Base-by-base conservation (phyloP, 1,140 invertebrate species). In the Battus philenor region DNA sequence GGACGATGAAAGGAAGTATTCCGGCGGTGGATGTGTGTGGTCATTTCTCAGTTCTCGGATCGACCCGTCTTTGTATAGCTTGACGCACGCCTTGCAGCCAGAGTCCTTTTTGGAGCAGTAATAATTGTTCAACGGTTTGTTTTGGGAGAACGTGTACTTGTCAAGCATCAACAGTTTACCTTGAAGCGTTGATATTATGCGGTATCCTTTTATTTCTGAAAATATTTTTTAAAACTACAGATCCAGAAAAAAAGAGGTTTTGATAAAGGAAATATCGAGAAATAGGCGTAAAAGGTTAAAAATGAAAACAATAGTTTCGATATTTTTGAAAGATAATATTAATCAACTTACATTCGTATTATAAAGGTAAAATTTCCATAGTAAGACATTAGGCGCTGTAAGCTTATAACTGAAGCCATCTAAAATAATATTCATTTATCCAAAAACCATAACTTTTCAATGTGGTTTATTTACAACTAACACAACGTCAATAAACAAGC, bases 21-120 rank as follows among this genome's bases (percentile, higher is more conserved):
- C 26, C 8, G 59, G 59, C 7, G 54, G 59, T 4, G 39, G 15
- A 20, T 61, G 50, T 2, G 46, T 13, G 13, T 54, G 54, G 0
- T 47, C 17, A 4, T 13, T 2, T n/a, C 43, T 17, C 2, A 2
- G 4, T 8, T 4, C 32, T 0, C 52, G 4, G 1, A 66, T 41
- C 2, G 13, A 33, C 0, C 51, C 50, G 3, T 24, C 15, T 0
- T 15, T 4, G 11, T 54, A 47, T 5, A 66, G 8, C 13, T 57
- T 59, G 0, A 67, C 15, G 15, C 48, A 41, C 9, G 56, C 54
- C 16, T 18, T 57, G n/a, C 59, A 67, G 0, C 55, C 48, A 1
- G 22, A 29, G 17, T 51, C 31, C 43, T 62, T 60, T 22, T 54
- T 60, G 6, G 63, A 63, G n/a, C 59, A 63, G 17, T 63, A 67